Evolutionary conservation across 2,888 invertebrate genomes (phyloP), one percentile per base, ranked within the genome.

Genomic region (Apotomis capreana): DNA sequence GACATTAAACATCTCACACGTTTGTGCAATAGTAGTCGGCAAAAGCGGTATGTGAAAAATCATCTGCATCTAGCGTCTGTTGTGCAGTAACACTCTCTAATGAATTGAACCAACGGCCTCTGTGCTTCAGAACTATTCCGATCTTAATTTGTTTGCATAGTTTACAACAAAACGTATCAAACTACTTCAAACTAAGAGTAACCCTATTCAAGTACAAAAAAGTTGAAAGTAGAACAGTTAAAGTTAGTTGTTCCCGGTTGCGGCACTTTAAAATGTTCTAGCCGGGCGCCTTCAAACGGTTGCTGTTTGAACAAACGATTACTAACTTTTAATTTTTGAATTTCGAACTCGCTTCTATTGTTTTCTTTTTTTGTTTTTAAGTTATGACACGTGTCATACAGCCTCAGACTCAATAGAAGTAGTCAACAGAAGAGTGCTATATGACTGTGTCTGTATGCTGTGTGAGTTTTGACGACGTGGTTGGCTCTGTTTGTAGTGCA

Each of bases 191-290:
- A 3, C 9, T 0, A 46, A 65, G 26, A 57, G 0, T 15, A 54
- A 46, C 55, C 46, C 6, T 44, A 57, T 13, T 0, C 0, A 5
- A 0, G 5, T 57, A 4, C 8, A 0, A 57, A 57, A 46, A 44
- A 13, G 46, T 9, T 12, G 6, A 54, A 64, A 55, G n/a, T 26
- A 4, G 5, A 54, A n/a, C 2, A 46, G 13, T n/a, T 2, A n/a
- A 46, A 36, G 37, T 40, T 6, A 5, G 40, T 40, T 40, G 40
- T 40, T 58, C 46, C 51, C 12, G 36, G 55, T 36, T 58, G 68
- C 70, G 64, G 70, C 64, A 65, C 61, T 70, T 71, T 69, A 73
- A 75, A 75, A 67, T 59, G 73, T 68, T 59, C 55, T 65, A 57
- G 26, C 55, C 65, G 64, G 54, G 64, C 54, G 44, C 5, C 65